A percentile compares a stretch with the other conserved stretches of the same genome.
phyloP scores from a whole-genome alignment of 1,140 invertebrate genomes.

The Leptestheria dahalacensis region DNA sequence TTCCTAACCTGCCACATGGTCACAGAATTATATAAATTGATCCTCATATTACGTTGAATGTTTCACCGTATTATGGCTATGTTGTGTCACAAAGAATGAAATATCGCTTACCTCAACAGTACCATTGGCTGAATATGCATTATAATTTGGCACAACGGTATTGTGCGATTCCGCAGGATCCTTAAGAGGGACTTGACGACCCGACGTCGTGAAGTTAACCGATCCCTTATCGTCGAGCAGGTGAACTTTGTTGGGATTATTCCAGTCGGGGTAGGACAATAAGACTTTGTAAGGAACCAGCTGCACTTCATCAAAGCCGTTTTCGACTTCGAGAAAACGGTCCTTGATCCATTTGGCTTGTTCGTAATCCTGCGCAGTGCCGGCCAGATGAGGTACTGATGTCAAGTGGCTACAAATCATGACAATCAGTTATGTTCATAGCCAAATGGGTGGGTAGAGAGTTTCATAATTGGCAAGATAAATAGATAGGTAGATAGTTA shows the following conservation, averaged over 20 bases:
- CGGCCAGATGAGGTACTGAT: slow-evolving; percentile 13
- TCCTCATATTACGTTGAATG: no score
- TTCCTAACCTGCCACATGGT: no score
- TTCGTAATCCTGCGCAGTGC: slow-evolving; percentile 12
- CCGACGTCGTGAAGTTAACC: slow-evolving; percentile 4
- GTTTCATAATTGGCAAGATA: no score
- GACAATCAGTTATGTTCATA: no score
- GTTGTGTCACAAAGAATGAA: no score
- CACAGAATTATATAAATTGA: no score
- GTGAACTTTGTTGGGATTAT: slow-evolving; percentile 13
- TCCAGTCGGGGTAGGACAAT: slow-evolving; percentile 11
- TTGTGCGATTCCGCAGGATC: not conserved
- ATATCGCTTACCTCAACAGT: slow-evolving; percentile 1
- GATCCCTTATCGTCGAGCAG: slow-evolving; percentile 7
- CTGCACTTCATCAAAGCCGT: slow-evolving; percentile 13
- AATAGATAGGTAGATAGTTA: no score
- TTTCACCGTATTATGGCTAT: no score
- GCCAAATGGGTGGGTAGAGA: no score
- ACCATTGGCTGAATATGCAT: slow-evolving; percentile 14
- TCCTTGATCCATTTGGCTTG: slow-evolving; percentile 13
- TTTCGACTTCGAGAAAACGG: not conserved
- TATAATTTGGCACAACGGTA: slow-evolving; percentile 3
- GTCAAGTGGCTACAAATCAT: not conserved
- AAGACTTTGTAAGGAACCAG: slow-evolving; percentile 14
- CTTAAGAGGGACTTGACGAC: slow-evolving; percentile 1